phyloP scores from a whole-genome alignment of 2,113 vertebrate species.

The Proterorhinus semilunaris region DNA sequence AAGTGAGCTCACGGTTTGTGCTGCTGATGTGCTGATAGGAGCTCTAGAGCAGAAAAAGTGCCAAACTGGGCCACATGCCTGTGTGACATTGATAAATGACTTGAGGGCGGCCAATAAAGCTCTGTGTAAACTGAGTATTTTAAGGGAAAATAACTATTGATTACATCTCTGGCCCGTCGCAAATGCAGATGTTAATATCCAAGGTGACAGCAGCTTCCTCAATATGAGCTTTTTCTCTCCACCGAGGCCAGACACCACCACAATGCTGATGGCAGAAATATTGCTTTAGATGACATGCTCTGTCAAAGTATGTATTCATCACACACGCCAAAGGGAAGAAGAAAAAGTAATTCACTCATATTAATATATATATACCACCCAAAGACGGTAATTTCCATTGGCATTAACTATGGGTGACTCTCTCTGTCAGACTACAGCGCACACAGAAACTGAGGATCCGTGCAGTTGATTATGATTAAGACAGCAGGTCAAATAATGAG shows the following conservation, averaged over 20 bases:
- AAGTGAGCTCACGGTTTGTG: constrained; percentile 26
- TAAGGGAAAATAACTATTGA: constrained; percentile 69
- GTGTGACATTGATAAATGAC: constrained; percentile 64
- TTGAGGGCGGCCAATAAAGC: constrained; percentile 46
- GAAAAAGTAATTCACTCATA: constrained; percentile 26
- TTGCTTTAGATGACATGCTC: constrained; percentile 51
- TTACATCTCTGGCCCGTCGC: constrained; percentile 62
- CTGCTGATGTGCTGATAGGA: constrained; percentile 38
- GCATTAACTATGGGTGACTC: not conserved
- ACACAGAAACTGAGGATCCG: constrained; percentile 10
- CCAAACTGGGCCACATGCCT: constrained; percentile 31
- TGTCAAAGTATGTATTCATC: constrained; percentile 51
- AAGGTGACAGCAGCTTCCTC: constrained; percentile 39
- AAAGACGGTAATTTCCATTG: constrained; percentile 36
- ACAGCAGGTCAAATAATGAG: constrained; percentile 52
- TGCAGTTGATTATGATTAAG: constrained; percentile 43
- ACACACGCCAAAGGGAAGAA: constrained; percentile 31
- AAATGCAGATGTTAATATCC: constrained; percentile 55
- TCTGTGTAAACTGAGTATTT: constrained; percentile 45
- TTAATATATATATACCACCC: constrained; percentile 15
- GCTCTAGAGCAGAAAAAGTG: constrained; percentile 23
- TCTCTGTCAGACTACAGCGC: not conserved
- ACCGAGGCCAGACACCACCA: constrained; percentile 18
- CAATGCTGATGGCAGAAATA: constrained; percentile 38
- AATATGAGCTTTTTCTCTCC: constrained; percentile 33